A percentile compares a stretch with the other conserved stretches of the same genome.
These are phyloP conservation scores for Physocephala rufipes DNA, from an alignment of 2,888 invertebrate genomes.

Conservation along the genomic window DNA sequence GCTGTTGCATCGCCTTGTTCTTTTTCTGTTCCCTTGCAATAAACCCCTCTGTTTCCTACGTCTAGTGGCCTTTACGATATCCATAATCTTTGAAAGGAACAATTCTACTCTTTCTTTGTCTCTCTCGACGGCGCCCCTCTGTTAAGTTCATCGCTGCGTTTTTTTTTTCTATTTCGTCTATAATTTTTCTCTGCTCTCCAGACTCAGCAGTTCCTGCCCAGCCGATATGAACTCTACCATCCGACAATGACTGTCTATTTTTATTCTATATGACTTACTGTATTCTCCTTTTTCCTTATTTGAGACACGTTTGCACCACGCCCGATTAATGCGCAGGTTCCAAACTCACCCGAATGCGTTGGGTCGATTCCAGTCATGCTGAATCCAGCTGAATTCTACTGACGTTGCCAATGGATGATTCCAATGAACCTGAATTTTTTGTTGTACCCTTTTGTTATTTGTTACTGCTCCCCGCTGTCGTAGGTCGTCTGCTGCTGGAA, in stretches of 20 bases:
- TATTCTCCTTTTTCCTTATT: slow-evolving; percentile 36
- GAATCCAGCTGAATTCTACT: slow-evolving; percentile 11
- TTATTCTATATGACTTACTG: too few species aligned
- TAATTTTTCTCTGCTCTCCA: slow-evolving; percentile 37
- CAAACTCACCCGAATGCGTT: background rate
- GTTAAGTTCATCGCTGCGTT: too few species aligned
- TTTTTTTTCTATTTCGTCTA: too few species aligned
- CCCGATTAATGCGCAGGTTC: slow-evolving; percentile 55
- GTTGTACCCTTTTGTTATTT: background rate
- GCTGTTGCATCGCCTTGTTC: background rate
- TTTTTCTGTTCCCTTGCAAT: slow-evolving; percentile 25
- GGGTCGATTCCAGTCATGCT: slow-evolving; percentile 4
- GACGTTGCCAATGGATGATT: slow-evolving; percentile 2
- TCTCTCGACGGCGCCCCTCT: too few species aligned
- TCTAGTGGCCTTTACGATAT: too few species aligned
- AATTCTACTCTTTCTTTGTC: too few species aligned
- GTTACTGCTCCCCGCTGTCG: background rate
- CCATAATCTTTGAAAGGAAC: too few species aligned
- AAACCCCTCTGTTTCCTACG: slow-evolving; percentile 47
- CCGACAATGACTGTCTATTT: slow-evolving; percentile 12
- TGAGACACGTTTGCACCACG: slow-evolving; percentile 51
- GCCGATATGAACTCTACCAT: background rate
- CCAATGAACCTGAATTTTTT: slow-evolving; percentile 32
- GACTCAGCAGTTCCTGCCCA: slow-evolving; percentile 28
- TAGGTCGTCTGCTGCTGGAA: background rate